A percentile compares a stretch with the other conserved stretches of the same genome.
Conservation (phyloP, 2,888 invertebrate genomes). For the Adelognathus sp. region DNA sequence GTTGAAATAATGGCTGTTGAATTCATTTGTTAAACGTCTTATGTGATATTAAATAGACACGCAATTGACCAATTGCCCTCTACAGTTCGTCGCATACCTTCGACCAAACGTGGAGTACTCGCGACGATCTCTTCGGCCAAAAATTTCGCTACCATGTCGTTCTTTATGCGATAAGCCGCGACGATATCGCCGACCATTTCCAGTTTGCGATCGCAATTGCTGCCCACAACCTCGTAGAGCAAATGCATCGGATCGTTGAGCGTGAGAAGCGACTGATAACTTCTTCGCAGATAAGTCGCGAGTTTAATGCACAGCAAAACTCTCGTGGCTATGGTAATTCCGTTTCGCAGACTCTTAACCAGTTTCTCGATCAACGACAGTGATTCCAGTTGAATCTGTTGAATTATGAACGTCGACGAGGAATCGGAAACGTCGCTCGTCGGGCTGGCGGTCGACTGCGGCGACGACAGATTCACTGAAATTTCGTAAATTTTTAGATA, state of each 20-base stretch:
- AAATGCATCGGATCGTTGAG: slow-evolving; percentile 82
- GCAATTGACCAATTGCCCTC: too few relatives aligned
- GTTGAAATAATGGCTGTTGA: too few relatives aligned
- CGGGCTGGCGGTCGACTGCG: slow-evolving; percentile 30
- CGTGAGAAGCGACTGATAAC: slow-evolving; percentile 83
- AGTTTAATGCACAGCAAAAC: slow-evolving; percentile 84
- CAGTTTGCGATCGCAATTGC: slow-evolving; percentile 83
- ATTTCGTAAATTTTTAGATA: neutral
- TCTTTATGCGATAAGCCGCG: slow-evolving; percentile 83
- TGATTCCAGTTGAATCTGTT: slow-evolving; percentile 70
- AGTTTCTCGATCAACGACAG: slow-evolving; percentile 69
- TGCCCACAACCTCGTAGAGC: slow-evolving; percentile 82
- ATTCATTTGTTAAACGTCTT: too few relatives aligned
- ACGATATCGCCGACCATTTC: slow-evolving; percentile 85
- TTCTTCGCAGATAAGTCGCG: slow-evolving; percentile 83
- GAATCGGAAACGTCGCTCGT: slow-evolving; percentile 15
- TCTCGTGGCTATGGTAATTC: slow-evolving; percentile 82
- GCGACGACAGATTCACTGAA: slow-evolving; percentile 58
- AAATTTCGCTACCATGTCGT: slow-evolving; percentile 84
- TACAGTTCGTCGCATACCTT: too few relatives aligned
- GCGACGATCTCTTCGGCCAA: slow-evolving; percentile 85
- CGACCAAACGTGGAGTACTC: slow-evolving; percentile 72
- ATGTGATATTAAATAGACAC: too few relatives aligned
- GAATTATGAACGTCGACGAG: slow-evolving; percentile 24
- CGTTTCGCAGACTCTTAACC: slow-evolving; percentile 80